These are phyloP conservation scores for Cryptoprocta ferox DNA, from an alignment of 2,797 vertebrate genomes.

Conservation along the genomic window DNA sequence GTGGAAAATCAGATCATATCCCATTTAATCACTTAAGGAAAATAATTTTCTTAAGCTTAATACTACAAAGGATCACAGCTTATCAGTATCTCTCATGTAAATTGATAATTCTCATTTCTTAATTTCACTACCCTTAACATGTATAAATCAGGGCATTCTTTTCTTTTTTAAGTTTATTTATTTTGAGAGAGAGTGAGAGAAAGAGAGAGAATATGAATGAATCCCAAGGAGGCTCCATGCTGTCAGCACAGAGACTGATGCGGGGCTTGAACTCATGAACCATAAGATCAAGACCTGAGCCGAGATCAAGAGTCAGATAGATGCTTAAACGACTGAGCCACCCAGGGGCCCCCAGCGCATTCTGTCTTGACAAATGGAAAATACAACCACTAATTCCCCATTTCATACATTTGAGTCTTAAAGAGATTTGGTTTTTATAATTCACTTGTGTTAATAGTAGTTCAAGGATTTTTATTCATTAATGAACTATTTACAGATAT, in stretches of 20 bases:
- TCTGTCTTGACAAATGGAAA: neutral
- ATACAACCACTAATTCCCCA: slow-evolving; percentile 18
- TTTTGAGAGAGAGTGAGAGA: no score
- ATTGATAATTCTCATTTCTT: slow-evolving; percentile 11
- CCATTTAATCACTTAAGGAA: slow-evolving; percentile 19
- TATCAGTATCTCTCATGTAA: neutral
- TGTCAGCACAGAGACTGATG: no score
- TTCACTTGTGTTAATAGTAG: slow-evolving; percentile 9
- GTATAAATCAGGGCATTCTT: neutral
- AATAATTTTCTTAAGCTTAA: slow-evolving; percentile 22
- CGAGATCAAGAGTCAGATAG: no score
- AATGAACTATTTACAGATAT: neutral
- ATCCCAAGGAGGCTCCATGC: no score
- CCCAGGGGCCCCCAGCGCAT: no score
- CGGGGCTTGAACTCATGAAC: no score
- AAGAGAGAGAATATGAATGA: no score
- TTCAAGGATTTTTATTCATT: slow-evolving; percentile 46
- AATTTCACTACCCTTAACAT: slow-evolving; percentile 13
- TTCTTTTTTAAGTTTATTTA: no score
- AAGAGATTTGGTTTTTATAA: slow-evolving; percentile 21
- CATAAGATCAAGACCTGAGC: no score
- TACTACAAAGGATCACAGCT: neutral
- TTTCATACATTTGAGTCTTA: slow-evolving; percentile 28
- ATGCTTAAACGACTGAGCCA: no score
- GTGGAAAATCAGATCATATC: slow-evolving; percentile 15